Evolutionary conservation across 2,888 invertebrate species (phyloP), one percentile per base, ranked within the genome.

Genomic region (Horisme vitalbata): DNA sequence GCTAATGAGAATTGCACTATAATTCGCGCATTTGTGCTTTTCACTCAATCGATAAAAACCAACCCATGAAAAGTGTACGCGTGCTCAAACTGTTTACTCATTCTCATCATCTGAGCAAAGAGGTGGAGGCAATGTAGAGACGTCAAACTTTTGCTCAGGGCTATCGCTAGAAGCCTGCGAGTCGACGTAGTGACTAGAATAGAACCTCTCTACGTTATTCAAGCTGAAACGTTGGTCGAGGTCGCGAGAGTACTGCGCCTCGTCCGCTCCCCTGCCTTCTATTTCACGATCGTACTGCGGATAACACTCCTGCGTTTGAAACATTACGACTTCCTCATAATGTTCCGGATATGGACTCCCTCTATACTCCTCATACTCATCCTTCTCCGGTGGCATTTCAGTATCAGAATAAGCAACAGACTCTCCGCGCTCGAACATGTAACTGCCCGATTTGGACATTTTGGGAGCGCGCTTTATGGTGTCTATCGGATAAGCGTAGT

Each of bases 81-180:
- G 21, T 15, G 4, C 21, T 32, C 32, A 53, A 30, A 54, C 52
- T 43, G 50, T 57, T 69, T 79, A 86, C 57, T 92, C 91, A 62
- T 93, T 93, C 69, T 95, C 95, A 67, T 94, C 94, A 61, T 95
- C 95, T 41, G 93, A 92, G 65, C 95, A 91, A 55, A 94, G 86
- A 39, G 95, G 95, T 39, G 95, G 95, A n/a, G 95, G 95, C 63
- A 95, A 91, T 14, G 92, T 93, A 21, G 94, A 92, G 11, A 95
- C 93, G 66, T 95, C 95, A 69, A 95, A 93, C 68, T 92, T 92
- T 44, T 93, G 93, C 58, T 95, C 95, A n/a, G 93, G 93, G 44
- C 93, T 84, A 72, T 94, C 91, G 74, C 92, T 90, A 61, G 92
- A 80, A 65, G 93, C 91, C 73, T 95, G 91, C 63, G 91, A 90